Evolutionary conservation across 2,113 vertebrate genomes (phyloP), one percentile per base, ranked within the genome.

Genomic region (Centropus unirufus): DNA sequence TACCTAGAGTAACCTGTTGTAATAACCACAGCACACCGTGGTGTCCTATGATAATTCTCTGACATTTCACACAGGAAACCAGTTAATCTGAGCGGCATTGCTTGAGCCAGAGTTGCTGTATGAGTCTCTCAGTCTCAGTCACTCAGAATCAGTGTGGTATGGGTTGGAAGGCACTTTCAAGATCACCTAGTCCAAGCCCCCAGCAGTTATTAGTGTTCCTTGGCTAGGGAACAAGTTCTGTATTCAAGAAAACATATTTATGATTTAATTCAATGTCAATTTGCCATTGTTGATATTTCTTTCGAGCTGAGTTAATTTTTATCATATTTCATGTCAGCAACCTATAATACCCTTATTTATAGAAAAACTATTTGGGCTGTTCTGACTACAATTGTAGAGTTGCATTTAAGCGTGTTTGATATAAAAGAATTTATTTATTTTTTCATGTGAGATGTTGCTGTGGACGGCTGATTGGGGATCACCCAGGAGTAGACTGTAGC

Each of bases 381-480:
- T 52, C 21, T 57, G 1, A 0, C 54, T 2, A n/a, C 76, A 24
- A 73, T 57, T 8, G 9, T 64, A 40, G 63, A 87, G 16, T 4
- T 75, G 8, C 9, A 54, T 77, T 34, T 51, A 69, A 57, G 6
- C 24, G 23, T 42, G 19, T 64, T 34, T 88, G 46, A 36, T 74
- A 51, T 15, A 72, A 84, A 86, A 49, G 70, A 7, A 36, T 69
- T 19, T 83, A 4, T 82, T 66, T 90, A 22, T 93, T 91, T 95
- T 46, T 89, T 68, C 64, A 72, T 80, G 52, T 74, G 93, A 99
- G 99, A 94, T 99, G 99, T 94, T 99, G 97, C 85, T 99, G 99
- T 98, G 99, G 99, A 58, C 98, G 98, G 42, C 93, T 99, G 70
- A 98, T 99, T 72, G 98, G 98, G 81, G 99, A 99, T 51, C 99